phyloP scores from a whole-genome alignment of 2,888 invertebrate species.

The Drosophila algonquin region DNA sequence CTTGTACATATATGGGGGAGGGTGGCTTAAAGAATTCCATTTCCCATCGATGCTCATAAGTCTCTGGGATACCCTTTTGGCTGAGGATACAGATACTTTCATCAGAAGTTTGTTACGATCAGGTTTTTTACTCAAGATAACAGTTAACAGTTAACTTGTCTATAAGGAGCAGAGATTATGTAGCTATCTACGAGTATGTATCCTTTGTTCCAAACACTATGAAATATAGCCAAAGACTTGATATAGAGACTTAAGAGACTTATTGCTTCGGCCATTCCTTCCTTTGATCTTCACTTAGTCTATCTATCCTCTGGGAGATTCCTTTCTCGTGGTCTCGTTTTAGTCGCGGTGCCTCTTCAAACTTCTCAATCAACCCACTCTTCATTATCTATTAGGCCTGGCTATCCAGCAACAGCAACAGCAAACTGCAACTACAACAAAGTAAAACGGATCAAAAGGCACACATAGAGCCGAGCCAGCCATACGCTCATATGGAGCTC shows the following conservation, averaged over 20 bases:
- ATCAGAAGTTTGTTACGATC: not conserved
- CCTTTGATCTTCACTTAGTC: not conserved
- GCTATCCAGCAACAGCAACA: slow-evolving; percentile 53
- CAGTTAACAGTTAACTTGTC: no score
- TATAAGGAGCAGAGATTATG: no score
- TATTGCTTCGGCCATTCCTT: not conserved
- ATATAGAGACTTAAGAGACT: not conserved
- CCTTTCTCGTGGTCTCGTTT: no score
- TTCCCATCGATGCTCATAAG: not conserved
- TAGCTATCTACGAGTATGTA: not conserved
- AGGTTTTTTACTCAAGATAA: no score
- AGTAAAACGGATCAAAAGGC: slow-evolving; percentile 65
- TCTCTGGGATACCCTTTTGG: not conserved
- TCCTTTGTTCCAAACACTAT: not conserved
- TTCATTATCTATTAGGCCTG: slow-evolving; percentile 50
- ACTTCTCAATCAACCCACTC: slow-evolving; percentile 53
- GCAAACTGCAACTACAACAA: slow-evolving; percentile 42
- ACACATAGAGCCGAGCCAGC: slow-evolving; percentile 17
- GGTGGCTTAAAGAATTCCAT: slow-evolving; percentile 7
- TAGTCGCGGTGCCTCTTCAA: not conserved
- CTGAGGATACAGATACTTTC: not conserved
- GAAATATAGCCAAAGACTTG: no score
- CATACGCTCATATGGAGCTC: slow-evolving; percentile 32
- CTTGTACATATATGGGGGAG: not conserved
- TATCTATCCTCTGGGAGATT: not conserved